phyloP scores from a whole-genome alignment of 2,888 invertebrate genomes.

The Sclerodermus sp. region DNA sequence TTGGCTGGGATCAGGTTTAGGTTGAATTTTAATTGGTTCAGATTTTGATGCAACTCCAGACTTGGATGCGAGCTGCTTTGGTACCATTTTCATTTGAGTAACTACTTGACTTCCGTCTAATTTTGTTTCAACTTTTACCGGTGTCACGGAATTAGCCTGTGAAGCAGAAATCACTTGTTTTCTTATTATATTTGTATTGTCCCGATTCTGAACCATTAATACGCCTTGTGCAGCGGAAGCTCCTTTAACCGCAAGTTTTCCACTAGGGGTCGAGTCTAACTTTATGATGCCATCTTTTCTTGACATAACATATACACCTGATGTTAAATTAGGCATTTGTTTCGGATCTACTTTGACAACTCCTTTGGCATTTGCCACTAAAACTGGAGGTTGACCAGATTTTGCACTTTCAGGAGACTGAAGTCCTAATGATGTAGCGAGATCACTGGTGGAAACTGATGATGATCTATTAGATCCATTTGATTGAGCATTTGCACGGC shows the following conservation, averaged over 20 bases:
- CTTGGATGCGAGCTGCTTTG: constrained; percentile 38
- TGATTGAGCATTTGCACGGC: constrained; percentile 49
- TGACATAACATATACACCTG: constrained; percentile 76
- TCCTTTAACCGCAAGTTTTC: constrained; percentile 58
- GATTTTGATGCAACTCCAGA: constrained; percentile 36
- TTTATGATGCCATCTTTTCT: constrained; percentile 76
- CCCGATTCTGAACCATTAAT: constrained; percentile 54
- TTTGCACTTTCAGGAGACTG: constrained; percentile 42
- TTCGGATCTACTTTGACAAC: constrained; percentile 76
- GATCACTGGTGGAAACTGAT: constrained; percentile 56
- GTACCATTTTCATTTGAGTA: constrained; percentile 54
- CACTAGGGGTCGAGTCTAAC: constrained; percentile 67
- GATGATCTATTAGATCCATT: constrained; percentile 52
- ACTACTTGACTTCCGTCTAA: constrained; percentile 53
- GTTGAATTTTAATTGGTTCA: constrained; percentile 54
- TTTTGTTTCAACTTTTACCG: constrained; percentile 52
- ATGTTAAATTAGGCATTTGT: constrained; percentile 66
- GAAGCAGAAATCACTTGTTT: constrained; percentile 49
- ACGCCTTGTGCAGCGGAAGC: constrained; percentile 39
- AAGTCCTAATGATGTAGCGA: constrained; percentile 50
- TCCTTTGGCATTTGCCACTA: constrained; percentile 66
- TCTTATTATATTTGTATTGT: constrained; percentile 44
- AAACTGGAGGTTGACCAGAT: constrained; percentile 47
- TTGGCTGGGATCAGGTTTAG: constrained; percentile 52
- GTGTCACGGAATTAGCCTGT: constrained; percentile 45